These are phyloP conservation scores for Raphicerus campestris DNA, from an alignment of 2,113 vertebrate species.

Conservation along the genomic window DNA sequence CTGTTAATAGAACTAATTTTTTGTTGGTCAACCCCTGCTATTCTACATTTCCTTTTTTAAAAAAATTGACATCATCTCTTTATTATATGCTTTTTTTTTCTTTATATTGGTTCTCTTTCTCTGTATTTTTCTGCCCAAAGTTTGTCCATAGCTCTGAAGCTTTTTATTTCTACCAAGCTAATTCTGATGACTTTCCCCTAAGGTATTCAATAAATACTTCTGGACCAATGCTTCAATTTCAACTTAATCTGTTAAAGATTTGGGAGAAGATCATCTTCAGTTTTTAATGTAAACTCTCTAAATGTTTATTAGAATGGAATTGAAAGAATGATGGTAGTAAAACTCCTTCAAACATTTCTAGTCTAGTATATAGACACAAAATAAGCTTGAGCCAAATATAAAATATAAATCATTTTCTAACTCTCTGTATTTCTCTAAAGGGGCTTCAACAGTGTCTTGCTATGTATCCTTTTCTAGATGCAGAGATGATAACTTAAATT, in stretches of 20 bases:
- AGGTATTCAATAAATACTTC: not conserved
- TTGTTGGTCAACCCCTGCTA: not conserved
- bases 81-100: not conserved
- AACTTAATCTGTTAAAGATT: constrained; percentile 40
- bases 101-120: not conserved
- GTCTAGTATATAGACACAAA: not conserved
- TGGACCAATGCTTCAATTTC: constrained; percentile 32
- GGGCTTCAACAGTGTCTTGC: not conserved
- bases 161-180: constrained; percentile 12
- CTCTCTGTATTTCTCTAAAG: not conserved
- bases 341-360: not conserved
- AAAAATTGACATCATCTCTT: not conserved
- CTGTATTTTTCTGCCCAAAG: not conserved
- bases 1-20: not conserved
- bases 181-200: constrained; percentile 5
- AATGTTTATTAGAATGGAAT: not conserved
- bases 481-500: not conserved
- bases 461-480: not conserved
- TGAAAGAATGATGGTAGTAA: not conserved
- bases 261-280: not conserved
- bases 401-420: not conserved
- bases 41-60: not conserved
- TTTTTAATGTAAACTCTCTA: constrained; percentile 24
- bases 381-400: not conserved
- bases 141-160: not conserved